Base-by-base conservation (phyloP, 2,797 vertebrate species). In the Arnoldichthys spilopterus region DNA sequence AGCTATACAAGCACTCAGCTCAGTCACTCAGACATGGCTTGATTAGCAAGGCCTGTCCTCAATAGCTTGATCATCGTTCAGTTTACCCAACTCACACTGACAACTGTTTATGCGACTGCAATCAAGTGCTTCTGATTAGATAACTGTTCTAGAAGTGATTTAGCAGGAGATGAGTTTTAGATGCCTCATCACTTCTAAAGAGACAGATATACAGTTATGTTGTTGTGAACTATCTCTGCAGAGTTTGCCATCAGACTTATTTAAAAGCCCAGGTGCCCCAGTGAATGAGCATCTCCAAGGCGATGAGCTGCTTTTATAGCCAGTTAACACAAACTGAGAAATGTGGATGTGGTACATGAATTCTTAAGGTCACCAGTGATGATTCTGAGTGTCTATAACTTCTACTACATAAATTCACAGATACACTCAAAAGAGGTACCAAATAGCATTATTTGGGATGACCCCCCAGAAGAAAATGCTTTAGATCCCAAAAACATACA, bases 11-110 rank as follows among this genome's bases (percentile, higher is more conserved):
- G 63, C 72, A 78, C 77, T 77, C 81, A 59, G 61, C 67, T n/a
- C 76, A 82, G 76, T 78, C 34, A 68, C 64, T 79, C 43, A 58
- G 76, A 72, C 81, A 53, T 76, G 74, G 84, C 76, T n/a, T 83
- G 81, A 81, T 82, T 82, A 82, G 78, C 72, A 63, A 63, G 43
- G 76, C 69, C 51, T 79, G 72, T 59, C 68, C 67, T 69, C 61
- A 83, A 78, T 81, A 82, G 72, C 22, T 11, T 58, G 68, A 83
- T 81, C 84, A 79, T 81, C 63, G 43, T 45, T 81, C 78, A 79
- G 76, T 83, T 85, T 85, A 81, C 63, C 63, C 69, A 74, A 68
- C 76, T 81, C 81, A 56, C 67, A 67, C 43, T 81, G 68, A 76
- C 67, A 79, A 79, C 59, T 53, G 77, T 72, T 69, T 67, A 79